These are phyloP conservation scores for Luperina nickerlii DNA, from an alignment of 2,888 invertebrate genomes.

Conservation along the genomic window DNA sequence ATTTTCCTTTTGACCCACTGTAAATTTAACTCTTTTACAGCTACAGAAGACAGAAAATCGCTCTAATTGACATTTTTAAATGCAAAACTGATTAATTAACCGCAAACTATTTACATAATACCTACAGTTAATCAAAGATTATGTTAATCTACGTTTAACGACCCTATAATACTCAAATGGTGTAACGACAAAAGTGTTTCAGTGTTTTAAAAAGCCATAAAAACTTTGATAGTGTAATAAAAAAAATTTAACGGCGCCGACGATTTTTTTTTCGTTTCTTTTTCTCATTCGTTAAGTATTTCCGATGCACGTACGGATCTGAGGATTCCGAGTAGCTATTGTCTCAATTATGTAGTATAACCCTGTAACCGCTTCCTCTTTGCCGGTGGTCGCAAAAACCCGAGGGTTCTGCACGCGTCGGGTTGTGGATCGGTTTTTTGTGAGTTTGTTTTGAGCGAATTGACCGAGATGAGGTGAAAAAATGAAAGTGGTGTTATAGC, in stretches of 20 bases:
- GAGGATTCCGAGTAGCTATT: constrained; percentile 69
- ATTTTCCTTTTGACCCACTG: background rate
- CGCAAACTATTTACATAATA: constrained; percentile 34
- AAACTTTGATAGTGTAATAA: constrained; percentile 54
- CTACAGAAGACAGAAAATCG: constrained; percentile 1
- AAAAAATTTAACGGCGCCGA: constrained; percentile 58
- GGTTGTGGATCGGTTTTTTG: constrained; percentile 59
- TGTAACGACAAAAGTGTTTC: constrained; percentile 52
- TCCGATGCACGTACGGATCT: constrained; percentile 74
- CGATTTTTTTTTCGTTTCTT: constrained; percentile 49
- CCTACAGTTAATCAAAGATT: constrained; percentile 37
- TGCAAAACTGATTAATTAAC: constrained; percentile 23
- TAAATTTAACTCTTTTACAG: constrained; percentile 1
- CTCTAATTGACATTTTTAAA: background rate
- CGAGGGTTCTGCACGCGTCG: constrained; percentile 63
- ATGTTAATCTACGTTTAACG: constrained; percentile 56
- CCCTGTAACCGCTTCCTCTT: constrained; percentile 77
- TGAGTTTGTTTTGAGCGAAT: constrained; percentile 56
- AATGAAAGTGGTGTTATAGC: background rate
- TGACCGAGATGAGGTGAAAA: constrained; percentile 18
- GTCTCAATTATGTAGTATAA: constrained; percentile 82
- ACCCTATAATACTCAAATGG: constrained; percentile 27
- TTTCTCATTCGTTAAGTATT: constrained; percentile 72
- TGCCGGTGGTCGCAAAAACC: constrained; percentile 83
- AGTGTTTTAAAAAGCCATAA: constrained; percentile 62